Conservation (phyloP, 2,797 vertebrate species). For the Siniperca undulata region DNA sequence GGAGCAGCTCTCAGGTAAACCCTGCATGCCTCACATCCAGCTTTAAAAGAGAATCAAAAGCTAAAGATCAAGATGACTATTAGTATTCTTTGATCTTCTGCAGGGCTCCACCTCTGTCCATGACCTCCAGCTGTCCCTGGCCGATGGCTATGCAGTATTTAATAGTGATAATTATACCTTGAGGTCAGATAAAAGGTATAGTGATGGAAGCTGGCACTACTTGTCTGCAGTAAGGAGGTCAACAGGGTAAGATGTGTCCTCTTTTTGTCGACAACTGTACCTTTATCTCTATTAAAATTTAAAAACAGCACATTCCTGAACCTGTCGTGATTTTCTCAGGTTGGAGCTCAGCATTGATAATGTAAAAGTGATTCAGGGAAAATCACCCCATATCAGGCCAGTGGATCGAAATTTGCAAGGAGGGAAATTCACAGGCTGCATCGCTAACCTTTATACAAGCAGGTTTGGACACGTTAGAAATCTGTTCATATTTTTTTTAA, state of each 20-base stretch:
- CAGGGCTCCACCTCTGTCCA: conserved; percentile 36
- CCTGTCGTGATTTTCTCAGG: conserved; percentile 45
- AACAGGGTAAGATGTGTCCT: conserved; percentile 53
- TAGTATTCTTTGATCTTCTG: conserved; percentile 22
- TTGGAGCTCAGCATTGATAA: conserved; percentile 75
- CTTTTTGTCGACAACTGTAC: neutral
- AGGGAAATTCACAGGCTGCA: conserved; percentile 62
- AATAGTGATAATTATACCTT: conserved; percentile 50
- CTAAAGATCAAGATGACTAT: conserved; percentile 3
- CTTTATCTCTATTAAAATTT: conserved; percentile 8
- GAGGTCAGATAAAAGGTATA: conserved; percentile 66
- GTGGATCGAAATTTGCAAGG: conserved; percentile 26
- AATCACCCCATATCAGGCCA: neutral
- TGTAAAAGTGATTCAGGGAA: conserved; percentile 36
- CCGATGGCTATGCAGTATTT: conserved; percentile 69
- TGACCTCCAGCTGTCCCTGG: conserved; percentile 65
- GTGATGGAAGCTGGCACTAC: conserved; percentile 79
- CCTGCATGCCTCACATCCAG: neutral
- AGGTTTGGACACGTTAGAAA: conserved; percentile 59
- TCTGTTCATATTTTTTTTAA: neutral
- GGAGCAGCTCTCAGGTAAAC: conserved; percentile 64
- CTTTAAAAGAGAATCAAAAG: conserved; percentile 5
- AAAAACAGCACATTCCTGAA: conserved; percentile 1
- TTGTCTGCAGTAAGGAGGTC: conserved; percentile 63
- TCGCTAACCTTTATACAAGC: conserved; percentile 72